phyloP scores from a whole-genome alignment of 2,113 vertebrate species.

The Conger conger region DNA sequence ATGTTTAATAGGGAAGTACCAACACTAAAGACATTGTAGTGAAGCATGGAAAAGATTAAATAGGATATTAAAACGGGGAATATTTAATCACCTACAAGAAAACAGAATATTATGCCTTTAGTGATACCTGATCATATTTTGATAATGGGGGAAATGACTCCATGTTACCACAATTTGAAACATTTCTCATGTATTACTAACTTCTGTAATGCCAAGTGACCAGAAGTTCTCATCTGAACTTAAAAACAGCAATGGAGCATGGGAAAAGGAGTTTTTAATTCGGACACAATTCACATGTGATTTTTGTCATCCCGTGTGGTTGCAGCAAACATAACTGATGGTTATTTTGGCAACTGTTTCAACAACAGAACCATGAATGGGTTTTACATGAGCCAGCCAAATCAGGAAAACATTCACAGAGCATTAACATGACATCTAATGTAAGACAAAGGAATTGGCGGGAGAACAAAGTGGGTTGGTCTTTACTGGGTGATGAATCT shows the following conservation, averaged over 20 bases:
- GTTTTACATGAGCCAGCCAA: slow-evolving; percentile 1
- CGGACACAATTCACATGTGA: neutral
- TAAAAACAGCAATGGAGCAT: slow-evolving; percentile 5
- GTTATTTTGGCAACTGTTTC: neutral
- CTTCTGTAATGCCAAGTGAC: neutral
- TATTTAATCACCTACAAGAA: no score
- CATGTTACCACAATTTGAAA: neutral
- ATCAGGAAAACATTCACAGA: neutral
- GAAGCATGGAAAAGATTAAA: neutral
- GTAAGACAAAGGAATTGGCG: slow-evolving; percentile 13
- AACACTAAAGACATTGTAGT: neutral
- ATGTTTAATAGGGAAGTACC: neutral
- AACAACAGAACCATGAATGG: neutral
- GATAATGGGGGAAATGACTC: neutral
- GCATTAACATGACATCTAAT: slow-evolving; percentile 12
- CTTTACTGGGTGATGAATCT: neutral
- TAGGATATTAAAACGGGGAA: neutral
- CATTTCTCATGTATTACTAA: neutral
- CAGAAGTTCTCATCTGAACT: neutral
- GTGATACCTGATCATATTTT: slow-evolving; percentile 1
- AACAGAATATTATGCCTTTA: neutral
- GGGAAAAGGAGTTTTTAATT: neutral
- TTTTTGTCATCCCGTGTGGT: neutral
- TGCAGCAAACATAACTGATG: neutral
- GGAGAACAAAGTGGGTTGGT: neutral